Evolutionary conservation across 2,888 invertebrate species (phyloP), one percentile per base, ranked within the genome.

Genomic region (Conchocele bisecta): DNA sequence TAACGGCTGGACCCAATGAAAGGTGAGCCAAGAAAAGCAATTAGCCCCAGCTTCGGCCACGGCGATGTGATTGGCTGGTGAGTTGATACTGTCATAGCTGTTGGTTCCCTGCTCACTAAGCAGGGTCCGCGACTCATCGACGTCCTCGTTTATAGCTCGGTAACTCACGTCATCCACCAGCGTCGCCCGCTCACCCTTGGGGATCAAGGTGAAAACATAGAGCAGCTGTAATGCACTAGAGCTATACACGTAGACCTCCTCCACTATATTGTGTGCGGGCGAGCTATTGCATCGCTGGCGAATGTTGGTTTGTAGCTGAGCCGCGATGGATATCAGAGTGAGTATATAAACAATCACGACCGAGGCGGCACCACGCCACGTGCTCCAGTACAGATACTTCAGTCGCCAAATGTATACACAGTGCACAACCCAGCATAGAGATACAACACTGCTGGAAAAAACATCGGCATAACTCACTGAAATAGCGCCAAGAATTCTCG

Each of bases 1-100:
- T 63, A 98, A 91, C 2, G 96, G 95, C 76, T 95, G 94, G 1
- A 97, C 97, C 98, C 98, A 98, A 71, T 94, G 93, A 90, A 98
- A 97, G 26, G 95, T 91, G n/a, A 98, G 92, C 87, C 94, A 94
- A 0, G 97, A 96, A 2, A 94, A 86, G 87, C 93, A 93, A 59
- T 94, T 93, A 15, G 93, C 92, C 74, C 94, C 94, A 91, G 96
- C 96, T 94, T 97, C 95, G 17, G 88, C 89, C 15, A 75, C 71
- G 7, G 71, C 54, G 9, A 74, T 63, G 20, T 57, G 60, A 7
- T 44, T 56, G 24, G 42, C 17, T 31, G 41, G 33, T 15, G 20
- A 35, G 15, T 72, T 48, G 39, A 81, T 65, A 48, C 70, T 71
- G 17, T 75, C 76, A 56, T 83, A 83, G 17, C 59, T 57, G 31